Evolutionary conservation across 23 tunicate species (phyloP), one percentile per base, ranked within the genome.

Genomic region (Oikopleura dioica): DNA sequence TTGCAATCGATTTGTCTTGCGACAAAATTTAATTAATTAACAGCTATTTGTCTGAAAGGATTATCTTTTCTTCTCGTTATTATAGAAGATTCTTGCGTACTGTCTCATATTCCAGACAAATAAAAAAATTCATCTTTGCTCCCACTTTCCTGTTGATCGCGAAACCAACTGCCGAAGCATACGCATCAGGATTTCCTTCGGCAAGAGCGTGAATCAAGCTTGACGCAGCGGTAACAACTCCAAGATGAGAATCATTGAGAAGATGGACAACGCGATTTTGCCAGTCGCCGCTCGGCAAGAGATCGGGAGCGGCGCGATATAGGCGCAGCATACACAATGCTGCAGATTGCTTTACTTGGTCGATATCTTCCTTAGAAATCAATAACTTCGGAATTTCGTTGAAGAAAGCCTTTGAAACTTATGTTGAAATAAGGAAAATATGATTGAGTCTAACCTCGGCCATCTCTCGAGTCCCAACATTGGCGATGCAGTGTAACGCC

Each of bases 401-500:
- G 16, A 44, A 44, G 55, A 44, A 44, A 9, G 55, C 55, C 16
- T n/a, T n/a, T n/a, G n/a, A n/a, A n/a, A n/a, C n/a, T n/a, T n/a
- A n/a, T n/a, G n/a, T n/a, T n/a, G n/a, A n/a, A n/a, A n/a, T n/a
- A n/a, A n/a, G n/a, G n/a, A n/a, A n/a, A n/a, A n/a, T n/a, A n/a
- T n/a, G n/a, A n/a, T n/a, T n/a, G n/a, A n/a, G n/a, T n/a, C n/a
- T n/a, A 37, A 87, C 95, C 55, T 88, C 95, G 34, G 95, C 87
- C 95, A 88, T 88, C 37, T 88, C 95, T 38, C 69, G 80, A 21
- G 95, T 83, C 58, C 95, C 95, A 55, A 88, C 84, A 82, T 88
- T 88, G 33, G 95, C 95, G 69, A 88, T 88, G 88, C 95, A 88
- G 69, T 88, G 95, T 9, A 88, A 85, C 32, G 95, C 95, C 37